phyloP scores from a whole-genome alignment of 2,888 invertebrate species.

The Mimumesa dahlbomi region DNA sequence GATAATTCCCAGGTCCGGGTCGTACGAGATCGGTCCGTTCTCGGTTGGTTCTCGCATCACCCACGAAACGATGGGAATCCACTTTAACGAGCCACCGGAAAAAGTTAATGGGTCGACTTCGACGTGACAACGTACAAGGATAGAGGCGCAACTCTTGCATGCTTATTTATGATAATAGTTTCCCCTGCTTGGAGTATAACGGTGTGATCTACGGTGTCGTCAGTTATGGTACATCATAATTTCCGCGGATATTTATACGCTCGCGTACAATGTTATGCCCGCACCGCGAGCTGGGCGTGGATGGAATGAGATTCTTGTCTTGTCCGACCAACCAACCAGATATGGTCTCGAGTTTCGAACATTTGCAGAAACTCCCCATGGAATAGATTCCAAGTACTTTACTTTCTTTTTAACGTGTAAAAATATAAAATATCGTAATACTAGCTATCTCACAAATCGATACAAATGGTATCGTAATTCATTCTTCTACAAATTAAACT shows the following conservation, averaged over 20 bases:
- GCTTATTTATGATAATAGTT: conserved; percentile 60
- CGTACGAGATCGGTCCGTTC: conserved; percentile 17
- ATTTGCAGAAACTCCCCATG: conserved; percentile 42
- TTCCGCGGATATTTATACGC: conserved; percentile 61
- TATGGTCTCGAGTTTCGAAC: conserved; percentile 60
- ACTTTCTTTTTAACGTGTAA: too few relatives aligned
- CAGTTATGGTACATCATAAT: conserved; percentile 64
- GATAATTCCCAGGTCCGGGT: conserved; percentile 57
- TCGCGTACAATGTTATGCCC: conserved; percentile 48
- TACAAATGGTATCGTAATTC: not conserved
- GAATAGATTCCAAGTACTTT: too few relatives aligned
- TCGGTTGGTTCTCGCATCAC: conserved; percentile 45
- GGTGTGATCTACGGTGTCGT: conserved; percentile 63
- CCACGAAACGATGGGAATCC: conserved; percentile 71
- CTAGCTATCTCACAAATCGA: too few relatives aligned
- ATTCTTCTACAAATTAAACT: not conserved
- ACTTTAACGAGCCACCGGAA: conserved; percentile 69
- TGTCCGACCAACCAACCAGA: conserved; percentile 50
- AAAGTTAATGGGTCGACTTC: conserved; percentile 70
- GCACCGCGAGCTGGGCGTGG: conserved; percentile 54
- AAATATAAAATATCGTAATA: too few relatives aligned
- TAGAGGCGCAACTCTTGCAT: conserved; percentile 24
- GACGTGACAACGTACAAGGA: conserved; percentile 53
- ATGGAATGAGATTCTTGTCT: conserved; percentile 64
- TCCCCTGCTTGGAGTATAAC: conserved; percentile 35